Evolutionary conservation across 2,113 vertebrate species (phyloP), one percentile per base, ranked within the genome.

Genomic region (Pygoscelis adeliae): DNA sequence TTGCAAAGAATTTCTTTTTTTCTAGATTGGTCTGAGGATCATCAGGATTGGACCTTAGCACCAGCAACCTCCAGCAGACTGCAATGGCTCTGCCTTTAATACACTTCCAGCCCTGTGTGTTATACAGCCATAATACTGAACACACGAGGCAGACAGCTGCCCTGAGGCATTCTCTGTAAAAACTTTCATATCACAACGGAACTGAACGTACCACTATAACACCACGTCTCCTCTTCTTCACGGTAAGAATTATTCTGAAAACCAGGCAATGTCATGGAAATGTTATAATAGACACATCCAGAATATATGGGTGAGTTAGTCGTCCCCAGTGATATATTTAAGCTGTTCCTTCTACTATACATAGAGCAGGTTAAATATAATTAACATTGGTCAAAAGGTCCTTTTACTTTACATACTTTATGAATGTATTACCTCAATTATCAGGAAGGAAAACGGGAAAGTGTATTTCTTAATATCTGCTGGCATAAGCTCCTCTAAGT

Each of bases 71-170:
- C 80, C 80, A 97, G 83, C 95, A 98, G 95, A 93, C 80, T 90
- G 96, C 86, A 86, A 6, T 86, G 96, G 62, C 93, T 97, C 91
- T 98, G 34, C 65, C 97, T 97, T 91, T 96, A 96, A 91, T 97
- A 86, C 87, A 10, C 71, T 92, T 94, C 91, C 34, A 96, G 89
- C 76, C 83, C 21, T 58, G 95, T 86, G 90, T 87, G 96, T 97
- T 97, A 74, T 82, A 53, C 47, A 91, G 94, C 93, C 46, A 1
- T 94, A 69, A 89, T 94, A 96, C 94, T 29, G 96, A 97, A 93
- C 97, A 95, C 95, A 89, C 0, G 6, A 93, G 96, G 95, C 97
- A 98, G 97, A 98, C 97, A 98, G 98, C 94, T 97, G 97, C 98
- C 98, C 56, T 30, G 89, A 96, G 98, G 98, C 97, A 62, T 49